phyloP scores from a whole-genome alignment of 2,888 invertebrate genomes.

The Mesopsocus fuscifrons region DNA sequence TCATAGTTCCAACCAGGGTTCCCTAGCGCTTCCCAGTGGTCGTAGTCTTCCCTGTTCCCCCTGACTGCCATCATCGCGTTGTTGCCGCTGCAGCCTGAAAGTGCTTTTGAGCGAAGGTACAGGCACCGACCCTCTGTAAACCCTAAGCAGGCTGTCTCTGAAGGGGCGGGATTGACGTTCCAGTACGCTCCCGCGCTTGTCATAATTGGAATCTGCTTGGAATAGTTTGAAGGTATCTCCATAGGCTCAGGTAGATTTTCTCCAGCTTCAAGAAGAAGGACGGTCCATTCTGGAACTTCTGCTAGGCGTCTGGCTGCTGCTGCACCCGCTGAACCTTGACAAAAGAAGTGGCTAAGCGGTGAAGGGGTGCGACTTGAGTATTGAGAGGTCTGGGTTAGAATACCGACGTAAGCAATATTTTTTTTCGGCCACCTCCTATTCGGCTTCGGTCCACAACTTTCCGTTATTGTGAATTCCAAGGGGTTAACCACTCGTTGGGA shows the following conservation, averaged over 20 bases:
- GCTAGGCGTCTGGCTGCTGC: slow-evolving; percentile 30
- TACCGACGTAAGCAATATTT: no score
- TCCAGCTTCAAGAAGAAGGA: slow-evolving; percentile 34
- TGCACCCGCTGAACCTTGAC: slow-evolving; percentile 31
- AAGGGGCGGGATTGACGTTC: neutral
- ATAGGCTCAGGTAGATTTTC: slow-evolving; percentile 27
- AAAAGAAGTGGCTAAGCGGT: no score
- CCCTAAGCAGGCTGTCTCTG: slow-evolving; percentile 10
- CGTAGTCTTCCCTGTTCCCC: slow-evolving; percentile 23
- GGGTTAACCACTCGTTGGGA: no score
- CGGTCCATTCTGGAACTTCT: slow-evolving; percentile 27
- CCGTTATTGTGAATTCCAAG: no score
- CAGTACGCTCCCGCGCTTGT: neutral
- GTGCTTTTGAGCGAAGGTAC: slow-evolving; percentile 58
- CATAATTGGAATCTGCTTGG: neutral
- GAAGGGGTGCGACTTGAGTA: no score
- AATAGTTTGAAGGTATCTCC: slow-evolving; percentile 24
- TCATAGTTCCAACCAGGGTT: slow-evolving; percentile 19
- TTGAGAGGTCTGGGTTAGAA: no score
- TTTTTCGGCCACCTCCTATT: no score
- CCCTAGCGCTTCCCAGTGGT: slow-evolving; percentile 24
- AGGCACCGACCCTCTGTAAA: slow-evolving; percentile 41
- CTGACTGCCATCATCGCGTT: slow-evolving; percentile 27
- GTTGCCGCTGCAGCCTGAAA: slow-evolving; percentile 28
- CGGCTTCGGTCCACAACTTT: no score